phyloP scores from a whole-genome alignment of 2,888 invertebrate genomes.

The Brachypterus glaber region DNA sequence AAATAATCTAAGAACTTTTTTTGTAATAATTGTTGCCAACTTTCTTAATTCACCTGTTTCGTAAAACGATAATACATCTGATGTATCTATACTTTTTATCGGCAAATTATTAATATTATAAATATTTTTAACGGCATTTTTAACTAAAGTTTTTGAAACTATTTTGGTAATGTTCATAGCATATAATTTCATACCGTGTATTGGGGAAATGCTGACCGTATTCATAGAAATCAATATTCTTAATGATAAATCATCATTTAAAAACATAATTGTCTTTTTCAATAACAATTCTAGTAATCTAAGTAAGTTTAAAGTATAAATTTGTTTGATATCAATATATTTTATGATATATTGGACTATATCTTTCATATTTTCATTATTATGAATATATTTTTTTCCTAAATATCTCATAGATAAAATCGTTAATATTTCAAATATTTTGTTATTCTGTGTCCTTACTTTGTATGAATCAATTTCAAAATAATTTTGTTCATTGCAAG shows the following conservation, averaged over 20 bases:
- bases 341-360: conserved; percentile 13
- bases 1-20: conserved; percentile 24
- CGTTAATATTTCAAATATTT: no score
- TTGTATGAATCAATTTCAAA: no score
- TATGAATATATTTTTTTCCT: no score
- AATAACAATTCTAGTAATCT: conserved; percentile 20
- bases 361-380: no score
- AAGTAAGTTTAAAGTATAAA: conserved; percentile 21
- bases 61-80: conserved; percentile 18
- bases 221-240: conserved; percentile 19
- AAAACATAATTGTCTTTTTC: conserved; percentile 15
- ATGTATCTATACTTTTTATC: conserved; percentile 21
- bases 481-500: no score
- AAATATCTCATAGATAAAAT: no score
- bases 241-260: conserved; percentile 16
- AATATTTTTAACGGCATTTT: conserved; percentile 11
- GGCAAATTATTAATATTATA: conserved; percentile 20
- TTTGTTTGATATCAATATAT: conserved; percentile 13
- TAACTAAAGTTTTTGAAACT: conserved; percentile 15
- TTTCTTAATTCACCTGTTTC: conserved; percentile 11
- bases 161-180: conserved; percentile 23
- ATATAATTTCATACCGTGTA: conserved; percentile 22
- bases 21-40: conserved; percentile 12
- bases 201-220: conserved; percentile 20
- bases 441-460: no score